These are phyloP conservation scores for Stramonita haemastoma DNA, from an alignment of 2,888 invertebrate species.

Conservation along the genomic window DNA sequence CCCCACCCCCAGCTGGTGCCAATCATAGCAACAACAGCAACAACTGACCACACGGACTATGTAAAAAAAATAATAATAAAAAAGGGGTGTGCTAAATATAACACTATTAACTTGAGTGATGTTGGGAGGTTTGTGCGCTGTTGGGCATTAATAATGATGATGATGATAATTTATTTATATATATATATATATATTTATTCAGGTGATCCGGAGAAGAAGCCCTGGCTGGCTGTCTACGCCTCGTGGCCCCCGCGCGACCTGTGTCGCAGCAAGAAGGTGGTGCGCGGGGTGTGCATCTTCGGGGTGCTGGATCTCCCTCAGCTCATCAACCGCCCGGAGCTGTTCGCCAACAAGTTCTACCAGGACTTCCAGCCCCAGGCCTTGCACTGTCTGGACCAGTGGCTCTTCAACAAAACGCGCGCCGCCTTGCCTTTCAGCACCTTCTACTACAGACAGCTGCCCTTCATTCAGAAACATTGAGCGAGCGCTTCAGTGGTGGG, in stretches of 20 bases:
- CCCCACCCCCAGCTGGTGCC: no score
- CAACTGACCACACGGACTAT: no score
- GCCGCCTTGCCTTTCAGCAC: conserved; percentile 38
- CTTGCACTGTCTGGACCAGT: conserved; percentile 68
- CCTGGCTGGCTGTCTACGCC: conserved; percentile 49
- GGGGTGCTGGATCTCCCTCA: conserved; percentile 63
- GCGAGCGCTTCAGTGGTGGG: no score
- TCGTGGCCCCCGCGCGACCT: conserved; percentile 46
- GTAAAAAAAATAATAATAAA: no score
- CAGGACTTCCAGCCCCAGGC: conserved; percentile 59
- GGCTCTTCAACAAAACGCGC: conserved; percentile 52
- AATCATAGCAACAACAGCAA: no score
- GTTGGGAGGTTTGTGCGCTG: no score
- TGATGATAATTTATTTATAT: no score
- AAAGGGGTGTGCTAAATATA: no score
- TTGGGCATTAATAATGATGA: no score
- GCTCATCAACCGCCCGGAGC: conserved; percentile 57
- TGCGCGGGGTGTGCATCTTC: conserved; percentile 69
- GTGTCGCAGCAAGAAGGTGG: conserved; percentile 55
- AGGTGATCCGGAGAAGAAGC: conserved; percentile 48
- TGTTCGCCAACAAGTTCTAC: conserved; percentile 73
- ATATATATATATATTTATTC: no score
- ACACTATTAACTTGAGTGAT: no score
- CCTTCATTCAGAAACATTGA: conserved; percentile 42
- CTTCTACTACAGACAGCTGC: conserved; percentile 43